Evolutionary conservation across 2,113 vertebrate species (phyloP).

Genomic region (Eclectus roratus): DNA sequence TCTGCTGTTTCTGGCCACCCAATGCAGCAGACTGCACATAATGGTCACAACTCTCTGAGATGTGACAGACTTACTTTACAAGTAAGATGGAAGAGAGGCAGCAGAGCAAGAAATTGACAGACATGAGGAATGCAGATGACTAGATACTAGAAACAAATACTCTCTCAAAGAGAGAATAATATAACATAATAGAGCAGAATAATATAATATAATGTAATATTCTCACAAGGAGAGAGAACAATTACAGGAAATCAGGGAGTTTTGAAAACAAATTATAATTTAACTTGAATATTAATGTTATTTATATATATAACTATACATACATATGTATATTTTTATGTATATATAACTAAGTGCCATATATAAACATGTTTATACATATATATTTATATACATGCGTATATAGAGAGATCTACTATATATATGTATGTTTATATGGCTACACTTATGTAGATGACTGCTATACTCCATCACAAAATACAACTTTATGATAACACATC

Average conservation of each 20-base stretch:
- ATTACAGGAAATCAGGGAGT: not conserved
- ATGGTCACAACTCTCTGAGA: not conserved
- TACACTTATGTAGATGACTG: not conserved
- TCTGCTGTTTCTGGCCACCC: not conserved
- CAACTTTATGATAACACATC: not conserved
- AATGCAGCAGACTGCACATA: not conserved
- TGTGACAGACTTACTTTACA: not conserved
- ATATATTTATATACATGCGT: not conserved
- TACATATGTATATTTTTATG: not conserved
- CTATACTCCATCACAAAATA: not conserved
- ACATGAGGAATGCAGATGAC: not conserved
- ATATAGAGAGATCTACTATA: not conserved
- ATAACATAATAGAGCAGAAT: not conserved
- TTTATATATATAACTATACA: not conserved
- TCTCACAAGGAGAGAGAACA: not conserved
- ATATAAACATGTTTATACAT: not conserved
- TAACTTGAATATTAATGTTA: not conserved
- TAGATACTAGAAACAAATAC: not conserved
- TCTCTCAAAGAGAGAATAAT: not conserved
- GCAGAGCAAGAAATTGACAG: not conserved
- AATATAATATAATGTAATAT: not conserved
- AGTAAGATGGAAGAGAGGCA: not conserved
- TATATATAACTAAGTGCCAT: not conserved
- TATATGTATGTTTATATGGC: not conserved
- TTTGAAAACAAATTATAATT: not conserved